Evolutionary conservation across 2,888 invertebrate species (phyloP).

Genomic region (Rhagonycha fulva): DNA sequence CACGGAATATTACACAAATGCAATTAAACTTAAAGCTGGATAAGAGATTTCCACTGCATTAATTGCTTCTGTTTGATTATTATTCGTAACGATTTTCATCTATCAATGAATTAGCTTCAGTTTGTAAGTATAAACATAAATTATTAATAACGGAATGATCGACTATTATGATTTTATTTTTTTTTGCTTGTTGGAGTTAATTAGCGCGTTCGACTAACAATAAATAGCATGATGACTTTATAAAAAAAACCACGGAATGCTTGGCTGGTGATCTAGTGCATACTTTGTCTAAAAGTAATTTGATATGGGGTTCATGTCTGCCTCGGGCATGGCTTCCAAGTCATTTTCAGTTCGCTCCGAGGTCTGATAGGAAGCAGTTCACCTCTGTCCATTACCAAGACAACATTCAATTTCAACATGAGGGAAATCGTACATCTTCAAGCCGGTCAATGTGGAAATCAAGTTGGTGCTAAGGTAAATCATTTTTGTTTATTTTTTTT

Average conservation of each 20-base stretch:
- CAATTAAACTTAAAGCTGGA: background rate
- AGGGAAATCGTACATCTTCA: slow-evolving; percentile 92
- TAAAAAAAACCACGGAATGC: slow-evolving; percentile 7
- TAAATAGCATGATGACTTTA: background rate
- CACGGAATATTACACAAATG: background rate
- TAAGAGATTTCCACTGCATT: background rate
- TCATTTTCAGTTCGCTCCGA: slow-evolving; percentile 24
- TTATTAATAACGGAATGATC: background rate
- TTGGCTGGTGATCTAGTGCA: slow-evolving; percentile 9
- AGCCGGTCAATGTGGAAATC: slow-evolving; percentile 76
- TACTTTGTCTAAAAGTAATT: slow-evolving; percentile 26
- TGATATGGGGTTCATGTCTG: slow-evolving; percentile 22
- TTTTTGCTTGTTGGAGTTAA: background rate
- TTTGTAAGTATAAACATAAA: background rate
- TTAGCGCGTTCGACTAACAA: background rate
- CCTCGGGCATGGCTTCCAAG: slow-evolving; percentile 28
- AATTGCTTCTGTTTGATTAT: background rate
- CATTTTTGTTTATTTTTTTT: background rate
- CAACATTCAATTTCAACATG: slow-evolving; percentile 59
- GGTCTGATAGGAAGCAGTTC: slow-evolving; percentile 25
- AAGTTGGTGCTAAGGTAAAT: slow-evolving; percentile 88
- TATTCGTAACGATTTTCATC: background rate
- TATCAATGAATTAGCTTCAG: background rate
- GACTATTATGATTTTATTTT: background rate
- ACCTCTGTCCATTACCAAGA: slow-evolving; percentile 10